A percentile compares a stretch with the other conserved stretches of the same genome.
Conservation (phyloP, 2,113 vertebrate species). For the Upupa epops region DNA sequence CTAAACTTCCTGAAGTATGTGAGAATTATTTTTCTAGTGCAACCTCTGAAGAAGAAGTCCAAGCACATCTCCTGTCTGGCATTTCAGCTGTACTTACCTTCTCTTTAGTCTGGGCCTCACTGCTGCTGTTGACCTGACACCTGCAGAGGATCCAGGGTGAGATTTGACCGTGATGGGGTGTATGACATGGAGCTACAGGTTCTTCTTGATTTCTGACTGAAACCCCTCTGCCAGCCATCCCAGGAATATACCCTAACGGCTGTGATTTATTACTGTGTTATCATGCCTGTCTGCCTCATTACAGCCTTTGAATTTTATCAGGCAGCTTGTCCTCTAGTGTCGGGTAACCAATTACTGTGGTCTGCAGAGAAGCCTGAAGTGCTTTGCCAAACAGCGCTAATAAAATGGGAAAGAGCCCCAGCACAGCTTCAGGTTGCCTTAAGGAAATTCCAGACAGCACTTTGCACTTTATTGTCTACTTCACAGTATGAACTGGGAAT, state of each 20-base stretch:
- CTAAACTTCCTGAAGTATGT: background rate
- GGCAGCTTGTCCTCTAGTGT: slow-evolving; percentile 50
- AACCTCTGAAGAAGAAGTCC: background rate
- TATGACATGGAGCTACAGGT: background rate
- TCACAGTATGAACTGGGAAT: slow-evolving; percentile 41
- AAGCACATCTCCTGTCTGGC: background rate
- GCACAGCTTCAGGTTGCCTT: slow-evolving; percentile 31
- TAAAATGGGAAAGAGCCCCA: slow-evolving; percentile 46
- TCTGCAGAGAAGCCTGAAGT: slow-evolving; percentile 60
- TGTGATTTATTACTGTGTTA: slow-evolving; percentile 69
- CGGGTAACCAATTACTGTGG: slow-evolving; percentile 53
- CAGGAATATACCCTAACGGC: slow-evolving; percentile 9
- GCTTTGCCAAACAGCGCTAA: slow-evolving; percentile 49
- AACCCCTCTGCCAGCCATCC: slow-evolving; percentile 4
- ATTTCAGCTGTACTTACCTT: background rate
- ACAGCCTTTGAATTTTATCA: slow-evolving; percentile 50
- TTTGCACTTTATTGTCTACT: slow-evolving; percentile 49
- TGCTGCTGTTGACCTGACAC: background rate
- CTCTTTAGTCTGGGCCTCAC: background rate
- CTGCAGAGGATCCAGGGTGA: slow-evolving; percentile 2
- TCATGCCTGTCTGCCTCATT: slow-evolving; percentile 50
- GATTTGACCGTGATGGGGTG: background rate
- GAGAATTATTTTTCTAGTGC: background rate
- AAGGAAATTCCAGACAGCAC: slow-evolving; percentile 48
- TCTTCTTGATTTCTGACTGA: slow-evolving; percentile 46